Evolutionary conservation across 1,140 invertebrate genomes (phyloP), one percentile per base, ranked within the genome.

Genomic region (Musca vetustissima): DNA sequence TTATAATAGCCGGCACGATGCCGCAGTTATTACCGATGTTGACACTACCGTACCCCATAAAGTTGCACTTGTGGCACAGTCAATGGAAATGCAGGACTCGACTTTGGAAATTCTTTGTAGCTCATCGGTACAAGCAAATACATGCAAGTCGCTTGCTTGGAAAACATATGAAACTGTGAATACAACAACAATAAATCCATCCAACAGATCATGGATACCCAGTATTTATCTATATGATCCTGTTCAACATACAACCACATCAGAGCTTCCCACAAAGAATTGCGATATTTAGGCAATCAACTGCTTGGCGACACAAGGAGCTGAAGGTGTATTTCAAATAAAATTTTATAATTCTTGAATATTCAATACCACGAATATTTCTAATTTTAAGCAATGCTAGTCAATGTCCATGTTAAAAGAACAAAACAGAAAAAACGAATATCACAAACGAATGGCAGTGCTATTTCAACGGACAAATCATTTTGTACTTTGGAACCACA

Each of bases 1-100:
- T 25, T 77, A 72, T 66, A 73, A 75, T 49, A 74, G 61, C 43
- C 70, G 71, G 8, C 79, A 81, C 49, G 69, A 76, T 32, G 74
- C 79, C n/a, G 79, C 68, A n/a, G 79, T 80, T 21, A 64, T 79
- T 13, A 72, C 71, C 61, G 73, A 78, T 64, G 75, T 81, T 47
- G 73, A 81, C 61, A 73, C 81, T 4, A 74, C 69, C 11, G 67
- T 67, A 21, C 50, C 66, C 0, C 79, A 81, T 69, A 73, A 78
- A 66, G 72, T 81, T 9, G 70, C 78, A 21, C 24, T 81, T 22
- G 75, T 76, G 11, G 74, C 79, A 1, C 71, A 71, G 0, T 52
- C 73, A 50, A 77, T 74, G 8, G 67, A 80, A 50, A 76, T 73
- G 7, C 65, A 80, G 21, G 71, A 72, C 13, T 64, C 49, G 11